These are phyloP conservation scores for Callaeas wilsoni DNA, from an alignment of 2,113 vertebrate species.

Conservation along the genomic window DNA sequence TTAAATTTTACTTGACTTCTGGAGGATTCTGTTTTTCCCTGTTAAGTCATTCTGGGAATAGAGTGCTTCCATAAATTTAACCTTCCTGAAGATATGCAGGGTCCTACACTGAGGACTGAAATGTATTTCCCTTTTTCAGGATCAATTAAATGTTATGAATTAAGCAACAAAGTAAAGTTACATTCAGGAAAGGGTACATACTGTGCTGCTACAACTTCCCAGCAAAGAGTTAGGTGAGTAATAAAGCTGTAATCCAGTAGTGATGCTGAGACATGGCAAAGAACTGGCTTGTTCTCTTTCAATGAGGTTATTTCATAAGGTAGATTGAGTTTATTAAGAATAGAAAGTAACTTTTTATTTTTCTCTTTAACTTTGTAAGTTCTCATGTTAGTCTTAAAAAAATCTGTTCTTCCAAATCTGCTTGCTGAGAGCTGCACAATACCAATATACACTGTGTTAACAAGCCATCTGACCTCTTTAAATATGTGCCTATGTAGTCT, in stretches of 20 bases:
- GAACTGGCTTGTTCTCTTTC: background rate
- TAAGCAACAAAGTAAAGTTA: background rate
- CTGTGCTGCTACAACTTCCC: background rate
- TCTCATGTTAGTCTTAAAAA: background rate
- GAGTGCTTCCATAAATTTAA: background rate
- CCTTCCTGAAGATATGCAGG: background rate
- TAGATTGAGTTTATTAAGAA: slow-evolving; percentile 1
- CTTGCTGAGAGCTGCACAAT: background rate
- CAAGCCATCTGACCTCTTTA: slow-evolving; percentile 4
- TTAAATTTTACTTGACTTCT: background rate
- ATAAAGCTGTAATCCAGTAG: background rate
- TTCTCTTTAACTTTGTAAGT: background rate
- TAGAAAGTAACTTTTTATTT: slow-evolving; percentile 7
- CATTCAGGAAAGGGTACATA: background rate
- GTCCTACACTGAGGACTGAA: background rate
- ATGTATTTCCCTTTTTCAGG: background rate
- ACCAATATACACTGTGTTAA: slow-evolving; percentile 6
- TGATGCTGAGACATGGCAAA: background rate
- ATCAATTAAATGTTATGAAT: background rate
- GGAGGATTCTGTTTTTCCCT: background rate
- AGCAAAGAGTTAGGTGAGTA: background rate
- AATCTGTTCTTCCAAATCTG: background rate
- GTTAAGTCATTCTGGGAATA: background rate
- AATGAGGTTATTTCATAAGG: background rate
- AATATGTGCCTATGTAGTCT: background rate